Base-by-base conservation (phyloP, 2,888 invertebrate species). In the Nomada ferruginata region DNA sequence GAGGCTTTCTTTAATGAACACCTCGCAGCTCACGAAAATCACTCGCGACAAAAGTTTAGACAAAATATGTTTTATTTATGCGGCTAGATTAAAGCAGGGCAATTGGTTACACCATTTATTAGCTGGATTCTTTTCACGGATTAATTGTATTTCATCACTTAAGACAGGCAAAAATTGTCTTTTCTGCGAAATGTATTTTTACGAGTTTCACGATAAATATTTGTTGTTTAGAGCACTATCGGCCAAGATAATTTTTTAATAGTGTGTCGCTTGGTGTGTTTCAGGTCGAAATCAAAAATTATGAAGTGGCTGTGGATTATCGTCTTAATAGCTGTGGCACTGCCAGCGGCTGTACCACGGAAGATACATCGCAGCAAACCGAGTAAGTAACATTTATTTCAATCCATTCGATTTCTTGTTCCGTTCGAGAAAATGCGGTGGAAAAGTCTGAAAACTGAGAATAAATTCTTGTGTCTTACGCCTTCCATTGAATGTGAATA, bases 231-330 rank as follows among this genome's bases (percentile, higher is more conserved):
- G 36, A 36, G 36, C 36, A 36, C 36, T 36, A 36, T 7, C 7
- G 36, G 1, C 20, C n/a, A 26, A 26, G 26, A 26, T 26, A n/a
- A 9, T 10, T 55, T 66, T 57, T 52, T n/a, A 65, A 70, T 72
- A 64, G 79, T 20, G 52, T 11, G 50, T 26, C 15, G 29, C 29
- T 61, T 60, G 36, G 18, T 71, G 36, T 68, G 86, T 90, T 89
- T 53, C 85, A 89, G 89, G 52, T 83, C 55, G 47, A 78, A 76
- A 61, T 61, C 74, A 77, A 50, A 75, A 87, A 85, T 87, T 80
- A 91, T 91, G 89, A 91, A 86, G 90, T 91, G 89, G 88, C 76
- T 91, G 72, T 91, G 91, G 91, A 89, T 91, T 80, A 91, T 87
- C 76, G 79, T 91, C 50, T 85, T 91, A 36, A 83, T 92, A 59